Base-by-base conservation (phyloP, 1,140 invertebrate genomes). In the Trichoplusia ni region DNA sequence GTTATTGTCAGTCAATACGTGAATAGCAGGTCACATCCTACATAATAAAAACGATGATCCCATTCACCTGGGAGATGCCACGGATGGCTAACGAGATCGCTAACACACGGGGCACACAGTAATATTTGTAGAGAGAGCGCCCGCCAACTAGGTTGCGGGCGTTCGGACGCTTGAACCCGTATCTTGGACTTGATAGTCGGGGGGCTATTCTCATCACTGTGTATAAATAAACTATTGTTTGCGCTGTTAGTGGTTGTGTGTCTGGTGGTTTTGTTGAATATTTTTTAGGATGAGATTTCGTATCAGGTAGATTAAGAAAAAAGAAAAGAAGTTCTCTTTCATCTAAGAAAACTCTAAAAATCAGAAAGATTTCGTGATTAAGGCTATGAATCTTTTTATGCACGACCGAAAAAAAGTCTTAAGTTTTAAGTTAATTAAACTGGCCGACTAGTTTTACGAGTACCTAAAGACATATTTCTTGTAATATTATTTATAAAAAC, bases 141-240 rank as follows among this genome's bases (percentile, higher is more conserved):
- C 25, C 40, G 79, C 79, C 79, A 81, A 81, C 37, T 81, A 71
- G 79, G 79, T 81, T 81, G 76, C 71, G 58, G 42, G 58, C 58
- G 49, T 27, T 49, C 58, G 58, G 58, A n/a, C 42, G 58, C 13
- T 47, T 46, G 49, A 67, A 49, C 54, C 18, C 29, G 47, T 13
- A 14, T 46, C 38, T 67, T 61, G 47, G 64, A 61, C 64, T 67
- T 61, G 58, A 35, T 46, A 53, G 16, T 19, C 29, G 18, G 51
- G 29, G 0, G 16, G 1, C 37, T 63, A 63, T 63, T 53, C 60
- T 44, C 7, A 2, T n/a, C 4, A 4, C 21, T 51, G 27, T 33
- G 33, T 35, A 13, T 16, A 11, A 33, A 33, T 27, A 0, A 14
- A 8, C 18, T 16, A n/a, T 29, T 2, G 8, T 49, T 18, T 29